A percentile compares a stretch with the other conserved stretches of the same genome.
Evolutionary conservation across 2,113 vertebrate genomes (phyloP).

Genomic region (Strix aluco): DNA sequence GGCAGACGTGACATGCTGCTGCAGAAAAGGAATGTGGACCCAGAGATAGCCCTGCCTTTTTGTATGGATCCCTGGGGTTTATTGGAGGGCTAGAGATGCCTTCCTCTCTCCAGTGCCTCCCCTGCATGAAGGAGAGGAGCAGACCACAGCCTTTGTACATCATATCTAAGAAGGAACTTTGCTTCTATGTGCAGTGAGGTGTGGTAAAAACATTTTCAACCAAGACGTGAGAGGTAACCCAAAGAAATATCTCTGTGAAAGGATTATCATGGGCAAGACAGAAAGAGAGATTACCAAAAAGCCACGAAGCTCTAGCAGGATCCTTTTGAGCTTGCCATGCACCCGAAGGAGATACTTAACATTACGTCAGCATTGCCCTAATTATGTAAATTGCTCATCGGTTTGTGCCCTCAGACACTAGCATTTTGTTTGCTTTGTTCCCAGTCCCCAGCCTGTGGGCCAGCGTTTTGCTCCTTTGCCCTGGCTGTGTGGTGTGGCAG

Average conservation of each 20-base stretch:
- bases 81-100: not conserved
- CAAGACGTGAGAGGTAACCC: not conserved
- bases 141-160: not conserved
- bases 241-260: not conserved
- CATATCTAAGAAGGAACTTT: not conserved
- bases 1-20: not conserved
- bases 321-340: not conserved
- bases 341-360: not conserved
- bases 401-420: not conserved
- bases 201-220: not conserved
- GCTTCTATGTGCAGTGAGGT: not conserved
- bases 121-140: not conserved
- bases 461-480: not conserved
- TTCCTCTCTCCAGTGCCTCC: not conserved
- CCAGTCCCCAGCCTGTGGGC: not conserved
- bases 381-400: not conserved
- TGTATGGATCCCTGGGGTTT: accelerated
- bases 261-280: not conserved
- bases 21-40: not conserved
- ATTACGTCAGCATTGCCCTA: not conserved
- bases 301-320: not conserved
- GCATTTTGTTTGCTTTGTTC: not conserved
- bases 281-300: not conserved
- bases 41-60: not conserved
- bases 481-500: accelerated